Evolutionary conservation across 2,797 vertebrate genomes (phyloP), one percentile per base, ranked within the genome.

Genomic region (Natrix natrix): DNA sequence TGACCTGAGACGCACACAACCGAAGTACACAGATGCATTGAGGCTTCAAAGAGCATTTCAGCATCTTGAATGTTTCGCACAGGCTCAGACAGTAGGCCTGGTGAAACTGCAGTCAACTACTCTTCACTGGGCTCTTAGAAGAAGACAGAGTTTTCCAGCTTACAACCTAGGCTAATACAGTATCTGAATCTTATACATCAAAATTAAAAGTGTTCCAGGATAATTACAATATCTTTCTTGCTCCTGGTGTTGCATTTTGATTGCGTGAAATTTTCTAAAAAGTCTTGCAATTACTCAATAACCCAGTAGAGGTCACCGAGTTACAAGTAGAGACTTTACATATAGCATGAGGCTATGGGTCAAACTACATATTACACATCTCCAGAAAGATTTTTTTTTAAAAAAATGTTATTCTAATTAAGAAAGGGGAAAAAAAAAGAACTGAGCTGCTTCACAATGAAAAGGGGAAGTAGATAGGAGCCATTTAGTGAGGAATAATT

Each of bases 251-350:
- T 32, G 6, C 87, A 6, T 32, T 92, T 37, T 87, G 74, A 60
- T 16, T 0, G 12, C 26, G 59, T 57, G 91, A 88, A 92, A 78
- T 20, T 61, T 69, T 78, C 6, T 26, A 66, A n/a, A 16, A 22
- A 3, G 94, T 56, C 28, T 74, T 97, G 96, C 94, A 94, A 93
- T 96, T 96, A 90, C 93, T 22, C 89, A 37, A 55, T 66, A 32
- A 93, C 91, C 96, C 97, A 93, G 96, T 86, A 96, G 96, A 96
- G 96, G 96, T 97, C 97, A 97, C 95, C 90, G 52, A 48, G 28
- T 91, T 91, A 55, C 87, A 94, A 86, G 60, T 69, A 88, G 93
- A 74, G 66, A 92, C 92, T 93, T 83, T 83, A 91, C 26, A 69
- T 26, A 92, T 55, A 48, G n/a, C 22, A 56, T 17, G 26, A 92